Evolutionary conservation across 2,113 vertebrate species (phyloP).

Genomic region (Macrotis lagotis): DNA sequence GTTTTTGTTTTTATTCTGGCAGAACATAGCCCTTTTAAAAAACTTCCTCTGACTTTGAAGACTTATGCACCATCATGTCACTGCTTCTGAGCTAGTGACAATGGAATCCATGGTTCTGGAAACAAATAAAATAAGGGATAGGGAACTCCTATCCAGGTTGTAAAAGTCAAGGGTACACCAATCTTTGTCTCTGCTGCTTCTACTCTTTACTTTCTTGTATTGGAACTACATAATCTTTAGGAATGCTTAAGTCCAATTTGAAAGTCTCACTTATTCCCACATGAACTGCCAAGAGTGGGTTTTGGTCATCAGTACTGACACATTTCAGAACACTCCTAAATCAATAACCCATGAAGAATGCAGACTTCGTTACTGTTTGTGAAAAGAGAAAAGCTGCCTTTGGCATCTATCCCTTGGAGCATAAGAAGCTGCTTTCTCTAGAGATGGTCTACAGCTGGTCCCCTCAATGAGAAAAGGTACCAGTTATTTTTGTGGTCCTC

Average conservation of each 20-base stretch:
- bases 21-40: background rate
- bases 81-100: background rate
- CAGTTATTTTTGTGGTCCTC: background rate
- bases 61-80: background rate
- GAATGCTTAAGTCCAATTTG: background rate
- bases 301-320: background rate
- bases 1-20: background rate
- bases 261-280: background rate
- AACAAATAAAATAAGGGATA: background rate
- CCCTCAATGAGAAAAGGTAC: background rate
- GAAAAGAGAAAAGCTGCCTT: too few species aligned
- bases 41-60: background rate
- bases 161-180: background rate
- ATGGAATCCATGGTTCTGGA: background rate
- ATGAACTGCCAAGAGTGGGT: background rate
- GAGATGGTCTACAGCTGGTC: background rate
- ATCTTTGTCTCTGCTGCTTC: background rate
- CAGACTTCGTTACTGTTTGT: background rate
- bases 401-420: background rate
- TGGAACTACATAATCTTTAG: background rate
- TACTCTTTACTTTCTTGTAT: background rate
- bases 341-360: background rate
- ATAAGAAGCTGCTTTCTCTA: background rate
- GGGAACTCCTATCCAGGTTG: too few species aligned
- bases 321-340: background rate